Conservation (phyloP, 2,113 vertebrate genomes). For the human region GRCh38 chr11:1513501-1514000, state of each 20-base stretch:
- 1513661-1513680: too few relatives aligned
- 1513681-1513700: fast-evolving
- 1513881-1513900: background rate
- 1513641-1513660: fast-evolving
- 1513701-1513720: fast-evolving
- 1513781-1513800: background rate
- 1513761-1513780: fast-evolving
- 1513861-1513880: background rate
- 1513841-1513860: background rate
- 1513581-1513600: fast-evolving
- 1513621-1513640: fast-evolving
- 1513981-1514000: background rate
- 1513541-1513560: fast-evolving
- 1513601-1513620: too few relatives aligned
- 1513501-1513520: fast-evolving
- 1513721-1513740: background rate
- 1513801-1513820: fast-evolving
- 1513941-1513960: background rate
- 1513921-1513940: background rate
- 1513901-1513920: background rate
- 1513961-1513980: fast-evolving
- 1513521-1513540: background rate
- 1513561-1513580: fast-evolving
- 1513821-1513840: background rate
- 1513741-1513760: background rate